phyloP scores from a whole-genome alignment of 2,113 vertebrate genomes.

The Atrichornis clamosus region DNA sequence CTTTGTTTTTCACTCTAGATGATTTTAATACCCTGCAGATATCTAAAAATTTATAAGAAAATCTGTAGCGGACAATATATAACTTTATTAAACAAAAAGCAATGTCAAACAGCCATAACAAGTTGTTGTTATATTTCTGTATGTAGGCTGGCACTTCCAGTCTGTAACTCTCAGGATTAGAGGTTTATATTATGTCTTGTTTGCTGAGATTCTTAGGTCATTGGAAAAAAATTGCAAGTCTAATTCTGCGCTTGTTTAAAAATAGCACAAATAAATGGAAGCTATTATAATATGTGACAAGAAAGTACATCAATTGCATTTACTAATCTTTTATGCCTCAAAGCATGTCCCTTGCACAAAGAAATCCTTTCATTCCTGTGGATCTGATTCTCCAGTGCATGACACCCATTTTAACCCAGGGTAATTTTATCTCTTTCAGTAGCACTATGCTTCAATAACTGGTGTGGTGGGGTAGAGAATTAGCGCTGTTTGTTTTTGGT shows the following conservation, averaged over 20 bases:
- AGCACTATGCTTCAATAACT: not conserved
- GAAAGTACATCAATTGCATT: not conserved
- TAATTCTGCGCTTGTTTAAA: slow-evolving; percentile 20
- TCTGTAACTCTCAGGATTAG: not conserved
- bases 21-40: slow-evolving; percentile 6
- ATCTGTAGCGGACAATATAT: not conserved
- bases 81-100: not conserved
- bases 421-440: not conserved
- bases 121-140: not conserved
- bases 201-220: not conserved
- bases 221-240: not conserved
- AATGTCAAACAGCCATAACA: not conserved
- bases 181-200: not conserved
- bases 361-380: not conserved
- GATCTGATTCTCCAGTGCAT: not conserved
- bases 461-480: not conserved
- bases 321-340: slow-evolving; percentile 8
- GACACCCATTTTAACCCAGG: not conserved
- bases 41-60: not conserved
- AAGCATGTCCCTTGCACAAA: not conserved
- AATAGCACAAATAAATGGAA: slow-evolving; percentile 46
- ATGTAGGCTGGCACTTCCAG: not conserved
- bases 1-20: not conserved
- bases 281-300: not conserved
- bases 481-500: not conserved